Percentiles rank a stretch among this genome's conserved stretches.
Evolutionary conservation across 2,797 vertebrate genomes (phyloP).

Genomic region (Labeo calbasu): DNA sequence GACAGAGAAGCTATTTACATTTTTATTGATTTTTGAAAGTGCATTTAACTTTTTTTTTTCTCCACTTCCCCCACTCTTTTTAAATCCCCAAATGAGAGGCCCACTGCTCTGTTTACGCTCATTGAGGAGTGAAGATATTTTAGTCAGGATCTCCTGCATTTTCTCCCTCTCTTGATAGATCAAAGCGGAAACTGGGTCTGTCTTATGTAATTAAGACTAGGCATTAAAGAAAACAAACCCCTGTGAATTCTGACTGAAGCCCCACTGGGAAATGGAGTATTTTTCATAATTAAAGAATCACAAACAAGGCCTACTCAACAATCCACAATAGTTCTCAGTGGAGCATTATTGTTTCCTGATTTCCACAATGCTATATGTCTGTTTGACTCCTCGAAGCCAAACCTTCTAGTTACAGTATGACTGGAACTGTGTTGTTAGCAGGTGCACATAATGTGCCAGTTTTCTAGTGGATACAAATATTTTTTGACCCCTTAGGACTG

Average conservation of each 20-base stretch:
- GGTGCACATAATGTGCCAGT: neutral
- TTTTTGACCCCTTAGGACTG: neutral
- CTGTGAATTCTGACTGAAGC: slow-evolving; percentile 76
- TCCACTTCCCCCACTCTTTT: slow-evolving; percentile 22
- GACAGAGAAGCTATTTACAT: slow-evolving; percentile 75
- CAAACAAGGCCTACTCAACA: slow-evolving; percentile 71
- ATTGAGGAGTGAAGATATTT: slow-evolving; percentile 65
- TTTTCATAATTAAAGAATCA: slow-evolving; percentile 74
- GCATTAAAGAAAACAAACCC: slow-evolving; percentile 82
- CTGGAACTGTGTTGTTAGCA: neutral
- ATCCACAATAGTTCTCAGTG: slow-evolving; percentile 36
- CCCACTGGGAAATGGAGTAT: slow-evolving; percentile 74
- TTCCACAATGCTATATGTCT: slow-evolving; percentile 19
- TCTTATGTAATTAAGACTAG: slow-evolving; percentile 81
- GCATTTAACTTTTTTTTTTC: slow-evolving; percentile 53
- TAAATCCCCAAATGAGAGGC: slow-evolving; percentile 26
- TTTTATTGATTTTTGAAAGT: slow-evolving; percentile 77
- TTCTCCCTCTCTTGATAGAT: slow-evolving; percentile 75
- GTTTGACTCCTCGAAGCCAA: slow-evolving; percentile 28
- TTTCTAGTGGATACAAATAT: neutral
- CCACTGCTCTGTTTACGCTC: slow-evolving; percentile 49
- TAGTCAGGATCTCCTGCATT: slow-evolving; percentile 72
- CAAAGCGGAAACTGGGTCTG: slow-evolving; percentile 80
- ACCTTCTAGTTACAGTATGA: neutral
- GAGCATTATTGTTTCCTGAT: slow-evolving; percentile 14